Conservation (phyloP, 2,797 vertebrate genomes). For the Melanotaenia nigrans region DNA sequence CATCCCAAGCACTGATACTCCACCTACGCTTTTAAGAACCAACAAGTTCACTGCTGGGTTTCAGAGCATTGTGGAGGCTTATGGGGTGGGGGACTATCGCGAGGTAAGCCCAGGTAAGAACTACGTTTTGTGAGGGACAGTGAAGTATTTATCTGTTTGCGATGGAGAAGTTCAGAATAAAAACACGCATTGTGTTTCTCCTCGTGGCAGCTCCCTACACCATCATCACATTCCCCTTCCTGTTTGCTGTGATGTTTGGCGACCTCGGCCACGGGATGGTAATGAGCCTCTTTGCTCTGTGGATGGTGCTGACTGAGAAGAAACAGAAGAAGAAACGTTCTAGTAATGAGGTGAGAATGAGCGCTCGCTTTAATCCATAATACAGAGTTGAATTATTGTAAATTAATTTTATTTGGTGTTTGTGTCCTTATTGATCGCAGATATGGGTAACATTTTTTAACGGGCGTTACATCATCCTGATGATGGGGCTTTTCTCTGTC, state of each 20-base stretch:
- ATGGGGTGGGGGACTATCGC: conserved; percentile 93
- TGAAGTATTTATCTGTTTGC: neutral
- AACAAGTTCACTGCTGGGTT: conserved; percentile 97
- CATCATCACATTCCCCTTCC: conserved; percentile 95
- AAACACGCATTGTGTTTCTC: neutral
- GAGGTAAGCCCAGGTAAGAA: conserved; percentile 95
- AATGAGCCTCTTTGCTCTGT: conserved; percentile 90
- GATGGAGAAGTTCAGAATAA: neutral
- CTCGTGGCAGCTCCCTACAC: conserved; percentile 88
- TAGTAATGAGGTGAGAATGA: conserved; percentile 86
- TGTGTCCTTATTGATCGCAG: conserved; percentile 56
- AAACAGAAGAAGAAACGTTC: conserved; percentile 84
- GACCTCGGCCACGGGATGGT: conserved; percentile 93
- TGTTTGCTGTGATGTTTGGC: conserved; percentile 98
- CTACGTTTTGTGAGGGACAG: neutral
- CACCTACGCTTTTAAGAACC: conserved; percentile 92
- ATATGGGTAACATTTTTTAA: conserved; percentile 87
- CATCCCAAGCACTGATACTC: conserved; percentile 92
- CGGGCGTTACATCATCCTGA: conserved; percentile 93
- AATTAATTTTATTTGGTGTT: conserved; percentile 11
- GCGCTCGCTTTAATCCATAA: conserved; percentile 5
- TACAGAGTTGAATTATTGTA: neutral
- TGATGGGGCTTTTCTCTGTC: conserved; percentile 96
- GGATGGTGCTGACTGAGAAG: conserved; percentile 91
- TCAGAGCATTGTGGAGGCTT: conserved; percentile 97